These are phyloP conservation scores for Ceyx melanurus DNA, from an alignment of 2,113 vertebrate species.

Conservation along the genomic window DNA sequence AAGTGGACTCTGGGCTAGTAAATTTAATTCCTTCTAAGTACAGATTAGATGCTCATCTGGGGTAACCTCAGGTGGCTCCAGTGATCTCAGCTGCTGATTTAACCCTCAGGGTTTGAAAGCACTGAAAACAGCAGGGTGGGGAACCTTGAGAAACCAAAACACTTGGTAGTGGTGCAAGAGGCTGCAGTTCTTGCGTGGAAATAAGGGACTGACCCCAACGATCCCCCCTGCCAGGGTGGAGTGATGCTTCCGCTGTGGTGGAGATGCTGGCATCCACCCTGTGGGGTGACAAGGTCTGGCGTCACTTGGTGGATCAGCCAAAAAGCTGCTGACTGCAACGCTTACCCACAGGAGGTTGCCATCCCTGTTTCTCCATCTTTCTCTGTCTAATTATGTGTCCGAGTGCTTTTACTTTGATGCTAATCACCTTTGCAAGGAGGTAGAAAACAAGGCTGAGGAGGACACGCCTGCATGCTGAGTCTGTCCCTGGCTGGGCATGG, in stretches of 20 bases:
- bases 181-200: neutral
- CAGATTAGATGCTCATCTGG: slow-evolving; percentile 4
- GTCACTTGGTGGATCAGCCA: neutral
- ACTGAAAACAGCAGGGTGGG: neutral
- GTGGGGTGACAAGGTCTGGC: neutral
- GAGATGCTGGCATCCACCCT: neutral
- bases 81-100: neutral
- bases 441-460: neutral
- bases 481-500: neutral
- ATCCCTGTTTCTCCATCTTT: slow-evolving; percentile 12
- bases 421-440: neutral
- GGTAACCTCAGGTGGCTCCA: neutral
- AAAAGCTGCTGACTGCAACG: slow-evolving; percentile 7
- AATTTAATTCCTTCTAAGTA: slow-evolving; percentile 29
- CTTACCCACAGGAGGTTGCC: neutral
- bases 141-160: neutral
- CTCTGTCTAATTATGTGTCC: slow-evolving; percentile 45
- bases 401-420: slow-evolving; percentile 39
- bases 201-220: fast-evolving
- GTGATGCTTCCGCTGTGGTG: fast-evolving
- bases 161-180: neutral
- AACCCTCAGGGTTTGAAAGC: neutral
- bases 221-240: neutral
- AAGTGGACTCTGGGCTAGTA: neutral
- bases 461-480: neutral